Conservation (phyloP, 2,797 vertebrate genomes). For the Darevskia mixta region DNA sequence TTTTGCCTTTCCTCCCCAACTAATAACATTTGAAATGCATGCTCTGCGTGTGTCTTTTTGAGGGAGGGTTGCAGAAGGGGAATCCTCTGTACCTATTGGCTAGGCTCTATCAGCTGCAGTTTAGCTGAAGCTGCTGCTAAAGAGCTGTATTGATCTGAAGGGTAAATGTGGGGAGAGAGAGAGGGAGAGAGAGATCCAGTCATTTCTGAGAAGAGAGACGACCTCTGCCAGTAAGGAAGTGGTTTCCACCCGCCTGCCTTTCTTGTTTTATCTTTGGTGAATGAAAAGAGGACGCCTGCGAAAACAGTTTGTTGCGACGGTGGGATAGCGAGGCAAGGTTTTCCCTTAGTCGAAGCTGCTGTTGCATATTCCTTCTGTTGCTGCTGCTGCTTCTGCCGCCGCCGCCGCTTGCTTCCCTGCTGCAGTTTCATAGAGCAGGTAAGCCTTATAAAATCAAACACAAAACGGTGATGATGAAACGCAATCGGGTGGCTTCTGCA, state of each 20-base stretch:
- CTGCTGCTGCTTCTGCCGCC: neutral
- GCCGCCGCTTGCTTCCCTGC: constrained; percentile 36
- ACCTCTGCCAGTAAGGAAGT: constrained; percentile 72
- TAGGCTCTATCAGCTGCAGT: constrained; percentile 73
- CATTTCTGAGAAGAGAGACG: constrained; percentile 68
- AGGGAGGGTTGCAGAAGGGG: constrained; percentile 68
- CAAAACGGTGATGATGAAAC: neutral
- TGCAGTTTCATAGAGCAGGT: constrained; percentile 69
- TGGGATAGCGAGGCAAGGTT: constrained; percentile 21
- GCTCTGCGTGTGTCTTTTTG: constrained; percentile 68
- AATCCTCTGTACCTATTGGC: constrained; percentile 80
- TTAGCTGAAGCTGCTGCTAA: constrained; percentile 70
- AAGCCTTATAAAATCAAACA: constrained; percentile 26
- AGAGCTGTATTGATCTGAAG: constrained; percentile 76
- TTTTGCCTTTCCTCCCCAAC: constrained; percentile 68
- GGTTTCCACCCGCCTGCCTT: constrained; percentile 57
- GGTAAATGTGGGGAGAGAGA: constrained; percentile 67
- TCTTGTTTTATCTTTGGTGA: constrained; percentile 48
- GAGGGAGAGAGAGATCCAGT: constrained; percentile 63
- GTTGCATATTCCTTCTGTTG: constrained; percentile 6
- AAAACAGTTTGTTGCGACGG: constrained; percentile 52
- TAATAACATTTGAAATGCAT: constrained; percentile 67
- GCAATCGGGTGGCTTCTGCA: neutral
- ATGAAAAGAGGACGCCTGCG: constrained; percentile 21
- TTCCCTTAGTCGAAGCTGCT: constrained; percentile 35